A percentile compares a stretch with the other conserved stretches of the same genome.
phyloP scores from a whole-genome alignment of 2,113 vertebrate species.

The Cardinalis cardinalis region DNA sequence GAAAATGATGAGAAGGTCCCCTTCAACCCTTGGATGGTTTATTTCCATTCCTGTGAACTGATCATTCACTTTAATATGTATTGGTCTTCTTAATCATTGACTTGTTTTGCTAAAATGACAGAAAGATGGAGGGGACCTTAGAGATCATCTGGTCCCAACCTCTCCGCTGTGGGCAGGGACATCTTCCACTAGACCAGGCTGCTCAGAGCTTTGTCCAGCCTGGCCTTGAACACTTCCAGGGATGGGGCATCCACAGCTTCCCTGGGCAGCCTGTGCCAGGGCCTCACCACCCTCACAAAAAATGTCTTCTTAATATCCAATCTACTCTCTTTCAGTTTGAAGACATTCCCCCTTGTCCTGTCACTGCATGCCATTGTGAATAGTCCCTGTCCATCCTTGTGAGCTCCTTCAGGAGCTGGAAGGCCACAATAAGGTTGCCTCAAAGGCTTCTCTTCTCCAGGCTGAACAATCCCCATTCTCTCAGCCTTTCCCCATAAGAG shows the following conservation, averaged over 20 bases:
- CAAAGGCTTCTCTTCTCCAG: not conserved
- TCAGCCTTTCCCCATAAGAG: not conserved
- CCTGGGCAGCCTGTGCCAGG: not conserved
- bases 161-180: too few species aligned
- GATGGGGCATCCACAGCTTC: not conserved
- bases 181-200: not conserved
- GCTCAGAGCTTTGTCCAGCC: not conserved
- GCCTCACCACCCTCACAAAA: not conserved
- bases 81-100: not conserved
- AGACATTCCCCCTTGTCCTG: not conserved
- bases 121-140: not conserved
- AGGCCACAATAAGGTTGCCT: too few species aligned
- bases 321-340: not conserved
- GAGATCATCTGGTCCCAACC: not conserved
- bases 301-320: not conserved
- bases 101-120: not conserved
- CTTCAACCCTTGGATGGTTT: not conserved
- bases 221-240: not conserved
- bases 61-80: not conserved
- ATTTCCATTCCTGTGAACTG: not conserved
- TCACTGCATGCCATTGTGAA: fast-evolving
- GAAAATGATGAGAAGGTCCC: not conserved
- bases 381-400: not conserved
- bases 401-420: not conserved
- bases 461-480: not conserved